Evolutionary conservation across 2,113 vertebrate genomes (phyloP).

Genomic region (Clupea harengus): DNA sequence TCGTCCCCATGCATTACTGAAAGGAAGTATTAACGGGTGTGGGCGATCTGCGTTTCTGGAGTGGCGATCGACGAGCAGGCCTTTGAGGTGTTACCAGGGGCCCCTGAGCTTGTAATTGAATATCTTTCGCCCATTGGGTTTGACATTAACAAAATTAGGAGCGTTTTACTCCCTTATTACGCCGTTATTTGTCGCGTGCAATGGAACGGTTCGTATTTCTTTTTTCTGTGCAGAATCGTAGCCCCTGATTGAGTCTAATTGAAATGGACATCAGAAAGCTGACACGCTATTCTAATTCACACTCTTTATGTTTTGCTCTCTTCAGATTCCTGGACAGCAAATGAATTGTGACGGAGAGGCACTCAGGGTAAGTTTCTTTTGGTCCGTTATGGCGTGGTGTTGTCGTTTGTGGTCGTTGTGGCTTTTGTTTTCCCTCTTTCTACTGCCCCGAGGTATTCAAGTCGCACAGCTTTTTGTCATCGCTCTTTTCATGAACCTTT

Average conservation of each 20-base stretch:
- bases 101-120: slow-evolving; percentile 32
- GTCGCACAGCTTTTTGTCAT: slow-evolving; percentile 20
- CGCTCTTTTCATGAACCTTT: slow-evolving; percentile 26
- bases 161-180: background rate
- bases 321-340: slow-evolving; percentile 79
- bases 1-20: background rate
- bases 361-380: slow-evolving; percentile 77
- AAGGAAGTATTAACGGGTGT: background rate
- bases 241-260: background rate
- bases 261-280: background rate
- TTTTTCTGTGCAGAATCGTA: background rate
- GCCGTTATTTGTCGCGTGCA: background rate
- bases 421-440: slow-evolving; percentile 19
- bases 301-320: slow-evolving; percentile 51
- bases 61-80: background rate
- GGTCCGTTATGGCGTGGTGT: background rate
- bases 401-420: slow-evolving; percentile 17
- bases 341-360: slow-evolving; percentile 85
- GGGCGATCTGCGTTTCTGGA: background rate
- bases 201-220: background rate
- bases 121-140: slow-evolving; percentile 29
- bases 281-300: slow-evolving; percentile 1
- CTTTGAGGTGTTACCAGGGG: slow-evolving; percentile 22
- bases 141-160: slow-evolving; percentile 37
- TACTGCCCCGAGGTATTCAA: slow-evolving; percentile 21